phyloP scores from a whole-genome alignment of 2,797 vertebrate genomes.

The Fundulus diaphanus region DNA sequence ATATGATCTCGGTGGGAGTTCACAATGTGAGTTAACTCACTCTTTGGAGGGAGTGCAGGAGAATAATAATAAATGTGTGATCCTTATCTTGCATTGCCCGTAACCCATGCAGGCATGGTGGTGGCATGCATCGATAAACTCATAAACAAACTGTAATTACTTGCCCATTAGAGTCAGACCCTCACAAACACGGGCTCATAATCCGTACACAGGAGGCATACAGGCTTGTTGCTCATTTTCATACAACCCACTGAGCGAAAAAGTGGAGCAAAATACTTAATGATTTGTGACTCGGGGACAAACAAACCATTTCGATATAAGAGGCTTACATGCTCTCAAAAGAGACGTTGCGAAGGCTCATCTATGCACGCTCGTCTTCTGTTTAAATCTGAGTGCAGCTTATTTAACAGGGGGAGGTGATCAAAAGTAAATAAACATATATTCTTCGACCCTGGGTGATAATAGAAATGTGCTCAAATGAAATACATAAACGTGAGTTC shows the following conservation, averaged over 20 bases:
- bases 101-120: slow-evolving; percentile 72
- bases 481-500: not conserved
- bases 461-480: slow-evolving; percentile 44
- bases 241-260: slow-evolving; percentile 73
- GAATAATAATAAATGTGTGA: slow-evolving; percentile 64
- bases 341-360: slow-evolving; percentile 63
- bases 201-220: slow-evolving; percentile 78
- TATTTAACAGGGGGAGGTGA: slow-evolving; percentile 66
- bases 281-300: slow-evolving; percentile 78
- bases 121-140: slow-evolving; percentile 81
- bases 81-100: slow-evolving; percentile 75
- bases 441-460: slow-evolving; percentile 64
- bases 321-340: slow-evolving; percentile 75
- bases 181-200: slow-evolving; percentile 77
- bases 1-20: slow-evolving; percentile 75
- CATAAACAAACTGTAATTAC: slow-evolving; percentile 84
- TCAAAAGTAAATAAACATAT: slow-evolving; percentile 67
- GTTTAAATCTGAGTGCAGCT: slow-evolving; percentile 58
- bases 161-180: slow-evolving; percentile 79
- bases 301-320: slow-evolving; percentile 77
- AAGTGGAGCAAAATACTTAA: slow-evolving; percentile 77
- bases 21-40: slow-evolving; percentile 65
- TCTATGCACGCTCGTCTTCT: slow-evolving; percentile 40
- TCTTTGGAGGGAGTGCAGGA: slow-evolving; percentile 46
- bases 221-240: slow-evolving; percentile 74